Percentiles rank a stretch among this genome's conserved stretches.
Conservation (phyloP, 2,888 invertebrate genomes). For the Philereme transversata region DNA sequence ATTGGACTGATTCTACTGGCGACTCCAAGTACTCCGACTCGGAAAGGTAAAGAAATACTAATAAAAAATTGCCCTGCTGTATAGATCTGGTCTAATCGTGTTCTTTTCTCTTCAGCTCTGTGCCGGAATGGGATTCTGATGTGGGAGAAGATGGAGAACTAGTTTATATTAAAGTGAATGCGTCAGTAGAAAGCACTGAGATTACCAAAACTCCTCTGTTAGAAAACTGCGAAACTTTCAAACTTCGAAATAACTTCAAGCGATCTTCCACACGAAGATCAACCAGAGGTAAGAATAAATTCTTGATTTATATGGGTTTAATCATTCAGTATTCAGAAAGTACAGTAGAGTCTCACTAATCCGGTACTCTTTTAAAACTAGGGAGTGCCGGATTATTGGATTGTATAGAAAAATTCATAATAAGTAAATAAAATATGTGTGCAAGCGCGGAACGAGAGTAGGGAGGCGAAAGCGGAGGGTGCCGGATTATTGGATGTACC, state of each 20-base stretch:
- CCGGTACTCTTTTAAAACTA: too few species aligned
- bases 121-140: constrained; percentile 88
- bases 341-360: too few species aligned
- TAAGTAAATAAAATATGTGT: too few species aligned
- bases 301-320: too few species aligned
- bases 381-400: too few species aligned
- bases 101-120: constrained; percentile 73
- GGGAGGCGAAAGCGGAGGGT: too few species aligned
- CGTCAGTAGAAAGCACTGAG: constrained; percentile 39
- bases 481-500: too few species aligned
- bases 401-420: too few species aligned
- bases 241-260: constrained; percentile 74
- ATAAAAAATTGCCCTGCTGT: neutral
- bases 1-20: constrained; percentile 75
- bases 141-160: constrained; percentile 87
- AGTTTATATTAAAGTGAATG: constrained; percentile 85
- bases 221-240: constrained; percentile 73
- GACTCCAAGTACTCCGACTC: constrained; percentile 85
- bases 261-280: constrained; percentile 72
- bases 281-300: constrained; percentile 60
- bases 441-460: too few species aligned
- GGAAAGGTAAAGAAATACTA: constrained; percentile 72
- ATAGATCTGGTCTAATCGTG: neutral
- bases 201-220: constrained; percentile 59
- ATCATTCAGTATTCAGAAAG: too few species aligned